These are phyloP conservation scores for Oncorhynchus mykiss DNA, from an alignment of 2,113 vertebrate genomes.

Conservation along the genomic window DNA sequence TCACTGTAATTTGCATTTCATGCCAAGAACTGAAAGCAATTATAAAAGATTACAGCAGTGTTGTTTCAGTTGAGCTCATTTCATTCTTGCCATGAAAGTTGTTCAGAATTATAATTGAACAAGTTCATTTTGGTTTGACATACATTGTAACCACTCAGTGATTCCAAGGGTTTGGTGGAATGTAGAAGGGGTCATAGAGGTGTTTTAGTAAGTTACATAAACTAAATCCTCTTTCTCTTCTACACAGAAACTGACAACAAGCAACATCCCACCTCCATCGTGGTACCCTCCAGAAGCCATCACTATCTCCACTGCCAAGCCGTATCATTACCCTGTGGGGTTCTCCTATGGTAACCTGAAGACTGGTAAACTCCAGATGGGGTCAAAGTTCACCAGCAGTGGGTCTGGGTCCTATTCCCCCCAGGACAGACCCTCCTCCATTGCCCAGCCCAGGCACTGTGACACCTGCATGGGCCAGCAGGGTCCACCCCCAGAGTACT, in stretches of 20 bases:
- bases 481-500: background rate
- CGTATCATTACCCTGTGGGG: background rate
- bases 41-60: background rate
- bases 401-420: conserved; percentile 37
- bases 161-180: too few relatives aligned
- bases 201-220: background rate
- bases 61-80: background rate
- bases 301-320: conserved; percentile 23
- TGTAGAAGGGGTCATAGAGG: too few relatives aligned
- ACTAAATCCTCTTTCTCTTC: conserved; percentile 14
- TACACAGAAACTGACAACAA: conserved; percentile 33
- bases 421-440: conserved; percentile 34
- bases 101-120: background rate
- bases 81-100: background rate
- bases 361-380: background rate
- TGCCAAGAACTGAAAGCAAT: background rate
- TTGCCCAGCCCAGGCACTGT: conserved; percentile 7
- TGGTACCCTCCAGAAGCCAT: conserved; percentile 19
- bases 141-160: too few relatives aligned
- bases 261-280: rapidly evolving
- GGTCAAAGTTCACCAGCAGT: background rate
- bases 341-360: background rate
- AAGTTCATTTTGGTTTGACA: background rate
- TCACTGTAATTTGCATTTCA: background rate
- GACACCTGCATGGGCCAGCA: conserved; percentile 27